Base-by-base conservation (phyloP, 2,113 vertebrate species). In the Pseudorhombus dupliciocellatus region DNA sequence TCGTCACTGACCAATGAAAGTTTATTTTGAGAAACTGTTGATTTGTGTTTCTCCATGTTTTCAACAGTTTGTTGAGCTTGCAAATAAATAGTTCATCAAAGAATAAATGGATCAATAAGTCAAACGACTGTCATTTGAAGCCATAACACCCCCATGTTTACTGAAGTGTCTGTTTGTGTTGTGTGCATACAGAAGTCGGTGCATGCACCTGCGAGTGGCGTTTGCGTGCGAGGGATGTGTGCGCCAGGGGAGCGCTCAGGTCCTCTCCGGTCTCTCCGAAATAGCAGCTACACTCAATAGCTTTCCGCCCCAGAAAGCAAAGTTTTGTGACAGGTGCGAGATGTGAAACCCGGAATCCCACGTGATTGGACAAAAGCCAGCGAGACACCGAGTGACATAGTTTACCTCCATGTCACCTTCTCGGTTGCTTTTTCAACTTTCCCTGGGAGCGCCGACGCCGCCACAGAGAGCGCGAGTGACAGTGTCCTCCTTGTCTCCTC, bases 251-350 rank as follows among this genome's bases (percentile, higher is more conserved):
- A 73, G 30, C 25, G 66, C 30, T 3, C 53, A 16, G 54, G 7
- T 48, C 73, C 48, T 24, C 75, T 57, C 42, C 60, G 37, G 24
- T 68, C 51, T 55, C 42, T 78, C 53, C 56, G 52, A 75, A 46
- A 34, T 48, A 67, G 66, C 67, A 26, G 31, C 57, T 15, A 48
- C 65, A 58, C 64, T 81, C 37, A 22, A 62, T 60, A 58, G 40
- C 56, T 72, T 79, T 81, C 80, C 31, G 31, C 77, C 79, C 57
- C 56, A 84, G 65, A 84, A 87, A 84, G 70, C 69, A 82, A 83
- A 75, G 70, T 80, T 89, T 74, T 52, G 61, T 73, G 81, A 70
- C 72, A 85, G 70, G 77, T 80, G 77, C 52, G 21, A 61, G 51
- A 79, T 75, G 64, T 71, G 62, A 64, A 73, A 63, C 65, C 69